phyloP scores from a whole-genome alignment of 1,140 invertebrate species.

The Plectrocnemia conspersa region DNA sequence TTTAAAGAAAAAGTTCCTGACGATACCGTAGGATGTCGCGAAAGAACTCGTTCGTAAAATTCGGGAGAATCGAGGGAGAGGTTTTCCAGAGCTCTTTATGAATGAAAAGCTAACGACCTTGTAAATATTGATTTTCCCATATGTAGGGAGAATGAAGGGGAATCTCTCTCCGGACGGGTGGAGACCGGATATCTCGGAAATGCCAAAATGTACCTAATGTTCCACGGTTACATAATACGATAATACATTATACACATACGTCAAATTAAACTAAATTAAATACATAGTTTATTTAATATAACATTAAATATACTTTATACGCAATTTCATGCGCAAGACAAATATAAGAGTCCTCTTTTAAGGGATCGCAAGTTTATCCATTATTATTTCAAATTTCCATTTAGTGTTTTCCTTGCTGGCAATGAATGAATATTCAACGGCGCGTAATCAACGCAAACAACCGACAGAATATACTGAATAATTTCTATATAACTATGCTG shows the following conservation, averaged over 20 bases:
- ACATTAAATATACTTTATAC: no score
- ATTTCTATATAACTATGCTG: no score
- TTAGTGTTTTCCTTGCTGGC: no score
- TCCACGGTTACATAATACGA: conserved; percentile 7
- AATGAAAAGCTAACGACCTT: conserved; percentile 34
- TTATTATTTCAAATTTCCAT: no score
- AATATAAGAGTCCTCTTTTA: background rate
- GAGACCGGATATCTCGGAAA: conserved; percentile 27
- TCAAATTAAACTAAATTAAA: no score
- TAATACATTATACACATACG: no score
- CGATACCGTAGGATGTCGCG: background rate
- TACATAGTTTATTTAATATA: no score
- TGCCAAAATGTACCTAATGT: conserved; percentile 27
- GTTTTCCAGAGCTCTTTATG: conserved; percentile 24
- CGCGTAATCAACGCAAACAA: no score
- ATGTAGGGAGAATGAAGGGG: conserved; percentile 8
- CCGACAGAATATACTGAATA: no score
- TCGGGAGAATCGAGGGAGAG: background rate
- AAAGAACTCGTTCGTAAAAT: background rate
- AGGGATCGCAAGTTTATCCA: background rate
- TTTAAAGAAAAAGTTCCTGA: no score
- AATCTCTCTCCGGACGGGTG: conserved; percentile 3
- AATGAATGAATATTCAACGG: no score
- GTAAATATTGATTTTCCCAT: conserved; percentile 34
- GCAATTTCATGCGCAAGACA: no score